Evolutionary conservation across 2,888 invertebrate genomes (phyloP), one percentile per base, ranked within the genome.

Genomic region (Orthonychiurus folsomi): DNA sequence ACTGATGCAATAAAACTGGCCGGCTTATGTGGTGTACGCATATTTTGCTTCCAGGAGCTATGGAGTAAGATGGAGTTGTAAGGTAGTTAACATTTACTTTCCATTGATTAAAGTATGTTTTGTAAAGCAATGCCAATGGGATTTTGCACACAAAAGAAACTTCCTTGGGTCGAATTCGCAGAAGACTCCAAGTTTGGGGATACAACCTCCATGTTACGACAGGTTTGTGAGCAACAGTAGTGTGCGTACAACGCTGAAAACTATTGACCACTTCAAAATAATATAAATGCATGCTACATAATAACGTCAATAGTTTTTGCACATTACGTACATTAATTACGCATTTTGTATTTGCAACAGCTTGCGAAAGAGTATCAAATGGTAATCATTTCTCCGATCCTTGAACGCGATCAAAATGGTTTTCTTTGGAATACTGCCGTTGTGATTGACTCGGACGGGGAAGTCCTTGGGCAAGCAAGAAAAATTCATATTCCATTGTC

Each of bases 81-180:
- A n/a, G n/a, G n/a, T n/a, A n/a, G n/a, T n/a, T n/a, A n/a, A n/a
- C n/a, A n/a, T n/a, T n/a, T n/a, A n/a, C n/a, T n/a, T n/a, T n/a
- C n/a, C n/a, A n/a, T n/a, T n/a, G n/a, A n/a, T n/a, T n/a, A n/a
- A n/a, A n/a, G n/a, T n/a, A n/a, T n/a, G n/a, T n/a, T n/a, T n/a
- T n/a, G n/a, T n/a, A n/a, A n/a, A 65, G 65, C 56, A 48, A 65
- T 65, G 65, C 65, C 65, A 2, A 52, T 65, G 25, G 63, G 54
- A n/a, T 63, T 65, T 50, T 65, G 65, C 52, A 65, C 65, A 1
- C 62, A 62, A 50, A 63, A 65, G 47, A 65, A 65, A 62, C 63
- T 65, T 21, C 65, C 65, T 5, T 65, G 65, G 65, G 56, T 61
- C 24, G 65, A 65, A 61, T 65, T 65, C 54, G 65, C 63, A 26